Evolutionary conservation across 1,140 invertebrate genomes (phyloP), one percentile per base, ranked within the genome.

Genomic region (Melanaphis sacchari): DNA sequence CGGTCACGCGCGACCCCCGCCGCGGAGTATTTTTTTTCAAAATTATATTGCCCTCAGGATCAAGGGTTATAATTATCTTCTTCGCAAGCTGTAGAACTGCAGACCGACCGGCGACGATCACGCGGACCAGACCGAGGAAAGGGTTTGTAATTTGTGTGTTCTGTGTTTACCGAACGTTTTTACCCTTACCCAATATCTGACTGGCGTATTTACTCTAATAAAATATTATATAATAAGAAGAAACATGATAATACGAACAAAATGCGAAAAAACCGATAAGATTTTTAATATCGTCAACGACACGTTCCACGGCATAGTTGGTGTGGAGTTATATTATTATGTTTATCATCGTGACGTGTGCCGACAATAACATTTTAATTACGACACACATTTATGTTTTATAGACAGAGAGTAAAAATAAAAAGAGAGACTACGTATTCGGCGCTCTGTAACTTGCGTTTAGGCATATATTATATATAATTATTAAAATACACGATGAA

Each of bases 1-100:
- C 81, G 91, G 91, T 93, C 91, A 93, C 91, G 91, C 76, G 54
- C 76, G 91, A 52, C 81, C 81, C 91, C 81, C 26, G 38, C 43
- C 8, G 36, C 15, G 52, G 4, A 41, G 36, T 52, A 54, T 82
- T 22, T 91, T 26, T 92, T 93, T 54, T 85, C 18, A 1, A 85
- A 82, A 85, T 85, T 93, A 93, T 85, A 85, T 54, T 85, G 91
- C 81, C 66, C 8, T 46, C 36, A 36, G 81, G 91, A 93, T 93
- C 81, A 40, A 76, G 66, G 36, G 46, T 93, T 84, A 81, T 82
- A 82, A 92, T 92, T 92, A 91, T 91, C 18, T 66, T 90, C 9
- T 52, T 22, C 43, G 43, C 36, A 46, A 52, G 26, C 24, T 31
- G 41, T 6, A 31, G 46, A 24, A 82, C 66, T 36, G 31, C 7